A percentile compares a stretch with the other conserved stretches of the same genome.
These are phyloP conservation scores for Portevinia maculata DNA, from an alignment of 2,888 invertebrate species.

Conservation along the genomic window DNA sequence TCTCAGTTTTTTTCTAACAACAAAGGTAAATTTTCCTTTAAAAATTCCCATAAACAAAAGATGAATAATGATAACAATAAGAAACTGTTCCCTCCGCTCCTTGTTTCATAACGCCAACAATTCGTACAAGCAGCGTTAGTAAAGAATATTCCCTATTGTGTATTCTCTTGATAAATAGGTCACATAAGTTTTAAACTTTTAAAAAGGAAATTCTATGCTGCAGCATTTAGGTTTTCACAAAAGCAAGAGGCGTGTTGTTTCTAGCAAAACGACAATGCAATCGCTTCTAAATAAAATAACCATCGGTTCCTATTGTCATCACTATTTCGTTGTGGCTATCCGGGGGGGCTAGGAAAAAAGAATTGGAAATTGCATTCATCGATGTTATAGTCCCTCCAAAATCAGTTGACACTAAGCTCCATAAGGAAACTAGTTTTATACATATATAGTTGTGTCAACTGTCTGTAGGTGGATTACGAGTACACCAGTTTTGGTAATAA, in stretches of 20 bases:
- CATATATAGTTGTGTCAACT: too few species aligned
- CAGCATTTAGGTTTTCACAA: conserved; percentile 12
- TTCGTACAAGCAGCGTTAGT: conserved; percentile 27
- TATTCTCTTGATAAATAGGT: conserved; percentile 49
- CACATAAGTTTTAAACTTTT: conserved; percentile 28
- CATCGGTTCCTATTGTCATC: neutral
- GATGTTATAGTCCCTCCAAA: too few species aligned
- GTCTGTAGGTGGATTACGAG: too few species aligned
- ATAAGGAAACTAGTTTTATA: too few species aligned
- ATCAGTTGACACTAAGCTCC: too few species aligned
- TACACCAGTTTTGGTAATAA: conserved; percentile 22
- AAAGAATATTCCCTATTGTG: conserved; percentile 46
- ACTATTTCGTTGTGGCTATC: neutral
- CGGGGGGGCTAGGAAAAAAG: neutral
- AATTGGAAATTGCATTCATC: neutral
- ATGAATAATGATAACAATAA: conserved; percentile 31
- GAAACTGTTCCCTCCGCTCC: neutral
- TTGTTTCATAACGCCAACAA: neutral
- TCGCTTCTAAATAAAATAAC: conserved; percentile 14
- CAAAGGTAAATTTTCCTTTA: conserved; percentile 42
- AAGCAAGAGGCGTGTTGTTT: conserved; percentile 8
- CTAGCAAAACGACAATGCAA: neutral
- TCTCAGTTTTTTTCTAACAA: conserved; percentile 12
- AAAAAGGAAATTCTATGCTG: neutral
- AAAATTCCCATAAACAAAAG: conserved; percentile 45